phyloP scores from a whole-genome alignment of 2,888 invertebrate genomes.

The Apamea anceps region DNA sequence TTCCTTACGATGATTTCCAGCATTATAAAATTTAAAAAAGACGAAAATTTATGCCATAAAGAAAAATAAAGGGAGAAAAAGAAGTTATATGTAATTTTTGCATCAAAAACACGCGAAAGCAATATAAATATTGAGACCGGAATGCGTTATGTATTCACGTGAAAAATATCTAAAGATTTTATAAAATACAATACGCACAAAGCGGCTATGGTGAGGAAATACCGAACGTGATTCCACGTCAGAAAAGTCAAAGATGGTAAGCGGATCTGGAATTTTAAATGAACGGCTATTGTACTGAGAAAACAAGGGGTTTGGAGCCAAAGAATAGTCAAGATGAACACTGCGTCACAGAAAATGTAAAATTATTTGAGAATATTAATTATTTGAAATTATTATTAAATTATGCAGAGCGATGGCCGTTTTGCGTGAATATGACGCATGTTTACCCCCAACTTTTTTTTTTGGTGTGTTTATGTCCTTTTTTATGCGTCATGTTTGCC shows the following conservation, averaged over 20 bases:
- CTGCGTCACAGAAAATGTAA: background rate
- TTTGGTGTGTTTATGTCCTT: no score
- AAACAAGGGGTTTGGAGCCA: background rate
- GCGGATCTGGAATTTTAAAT: constrained; percentile 35
- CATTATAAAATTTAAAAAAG: no score
- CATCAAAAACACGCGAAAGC: background rate
- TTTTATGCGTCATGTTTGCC: no score
- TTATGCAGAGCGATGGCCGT: no score
- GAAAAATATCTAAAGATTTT: constrained; percentile 15
- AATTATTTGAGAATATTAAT: background rate
- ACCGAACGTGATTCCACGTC: constrained; percentile 26
- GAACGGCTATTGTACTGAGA: constrained; percentile 4
- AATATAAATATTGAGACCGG: background rate
- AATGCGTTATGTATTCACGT: background rate
- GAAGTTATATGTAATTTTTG: background rate
- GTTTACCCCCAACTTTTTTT: no score
- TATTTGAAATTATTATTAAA: no score
- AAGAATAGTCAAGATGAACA: background rate
- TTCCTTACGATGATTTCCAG: no score
- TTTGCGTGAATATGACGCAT: no score
- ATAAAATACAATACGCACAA: constrained; percentile 24
- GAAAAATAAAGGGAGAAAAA: no score
- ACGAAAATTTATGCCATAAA: no score
- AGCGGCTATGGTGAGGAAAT: constrained; percentile 23
- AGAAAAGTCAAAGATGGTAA: constrained; percentile 22